These are phyloP conservation scores for Linyphia triangularis DNA, from an alignment of 2,888 invertebrate species.

Conservation along the genomic window DNA sequence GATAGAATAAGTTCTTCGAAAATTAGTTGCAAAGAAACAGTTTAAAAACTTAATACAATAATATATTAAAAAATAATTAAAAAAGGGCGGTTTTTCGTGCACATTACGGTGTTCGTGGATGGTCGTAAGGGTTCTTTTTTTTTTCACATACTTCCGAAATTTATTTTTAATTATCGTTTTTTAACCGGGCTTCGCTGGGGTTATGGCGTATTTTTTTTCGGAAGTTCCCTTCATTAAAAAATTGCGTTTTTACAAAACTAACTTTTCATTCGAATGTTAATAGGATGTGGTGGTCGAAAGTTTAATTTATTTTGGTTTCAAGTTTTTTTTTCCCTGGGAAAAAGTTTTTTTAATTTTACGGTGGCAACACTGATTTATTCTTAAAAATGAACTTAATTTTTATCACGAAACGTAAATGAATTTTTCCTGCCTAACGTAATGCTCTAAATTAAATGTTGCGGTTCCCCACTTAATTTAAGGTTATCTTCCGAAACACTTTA, in stretches of 20 bases:
- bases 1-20: slow-evolving; percentile 32
- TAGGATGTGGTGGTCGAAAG: slow-evolving; percentile 54
- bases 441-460: slow-evolving; percentile 55
- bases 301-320: slow-evolving; percentile 71
- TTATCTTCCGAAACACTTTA: too few relatives aligned
- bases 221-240: slow-evolving; percentile 66
- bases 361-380: slow-evolving; percentile 58
- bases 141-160: slow-evolving; percentile 50
- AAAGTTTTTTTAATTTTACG: neutral
- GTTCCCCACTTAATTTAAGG: neutral
- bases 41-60: slow-evolving; percentile 75
- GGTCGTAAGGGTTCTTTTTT: slow-evolving; percentile 16
- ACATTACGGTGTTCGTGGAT: slow-evolving; percentile 15
- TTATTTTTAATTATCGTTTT: slow-evolving; percentile 75
- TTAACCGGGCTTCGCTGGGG: slow-evolving; percentile 64
- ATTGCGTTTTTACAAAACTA: slow-evolving; percentile 72
- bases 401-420: slow-evolving; percentile 67
- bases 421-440: slow-evolving; percentile 36
- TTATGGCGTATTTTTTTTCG: slow-evolving; percentile 64
- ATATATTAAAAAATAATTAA: slow-evolving; percentile 74
- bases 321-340: slow-evolving; percentile 40
- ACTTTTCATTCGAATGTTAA: slow-evolving; percentile 67
- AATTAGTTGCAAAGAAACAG: slow-evolving; percentile 75
- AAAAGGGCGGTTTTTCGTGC: slow-evolving; percentile 60
- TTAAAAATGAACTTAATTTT: slow-evolving; percentile 68